phyloP scores from a whole-genome alignment of 2,888 invertebrate species.

The Diachrysia chrysitis region DNA sequence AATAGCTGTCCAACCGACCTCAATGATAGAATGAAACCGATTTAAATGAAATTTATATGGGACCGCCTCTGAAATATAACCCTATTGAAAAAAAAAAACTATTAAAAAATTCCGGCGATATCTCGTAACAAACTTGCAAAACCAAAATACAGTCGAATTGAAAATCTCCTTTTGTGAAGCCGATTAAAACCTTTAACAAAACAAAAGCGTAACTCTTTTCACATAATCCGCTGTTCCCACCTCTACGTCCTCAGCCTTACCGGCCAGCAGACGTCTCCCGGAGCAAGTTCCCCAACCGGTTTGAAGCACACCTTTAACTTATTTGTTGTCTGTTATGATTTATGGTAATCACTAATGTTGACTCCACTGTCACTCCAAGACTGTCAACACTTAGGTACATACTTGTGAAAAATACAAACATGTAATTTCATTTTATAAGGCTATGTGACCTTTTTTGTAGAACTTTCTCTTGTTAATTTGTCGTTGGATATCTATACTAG shows the following conservation, averaged over 20 bases:
- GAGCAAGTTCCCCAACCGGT: constrained; percentile 72
- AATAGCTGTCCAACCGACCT: no score
- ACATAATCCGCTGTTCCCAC: constrained; percentile 29
- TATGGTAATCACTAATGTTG: constrained; percentile 62
- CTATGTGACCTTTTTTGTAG: not conserved
- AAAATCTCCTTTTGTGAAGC: no score
- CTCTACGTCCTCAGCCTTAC: constrained; percentile 41
- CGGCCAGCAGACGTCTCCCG: constrained; percentile 68
- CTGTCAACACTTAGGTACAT: constrained; percentile 5
- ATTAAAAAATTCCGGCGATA: no score
- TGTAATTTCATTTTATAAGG: not conserved
- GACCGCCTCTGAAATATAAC: no score
- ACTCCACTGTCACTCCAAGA: constrained; percentile 22
- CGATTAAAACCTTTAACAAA: no score
- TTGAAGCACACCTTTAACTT: constrained; percentile 57
- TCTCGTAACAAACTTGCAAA: no score
- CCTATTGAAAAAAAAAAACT: no score
- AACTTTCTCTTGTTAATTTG: not conserved
- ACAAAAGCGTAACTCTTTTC: not conserved
- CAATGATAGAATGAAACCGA: no score
- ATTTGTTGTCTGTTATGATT: constrained; percentile 69
- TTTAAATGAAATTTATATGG: no score
- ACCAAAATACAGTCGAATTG: no score
- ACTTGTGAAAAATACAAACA: not conserved
- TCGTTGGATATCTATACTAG: not conserved